These are phyloP conservation scores for Otolemur garnettii DNA, from an alignment of 2,113 vertebrate species.

Conservation along the genomic window DNA sequence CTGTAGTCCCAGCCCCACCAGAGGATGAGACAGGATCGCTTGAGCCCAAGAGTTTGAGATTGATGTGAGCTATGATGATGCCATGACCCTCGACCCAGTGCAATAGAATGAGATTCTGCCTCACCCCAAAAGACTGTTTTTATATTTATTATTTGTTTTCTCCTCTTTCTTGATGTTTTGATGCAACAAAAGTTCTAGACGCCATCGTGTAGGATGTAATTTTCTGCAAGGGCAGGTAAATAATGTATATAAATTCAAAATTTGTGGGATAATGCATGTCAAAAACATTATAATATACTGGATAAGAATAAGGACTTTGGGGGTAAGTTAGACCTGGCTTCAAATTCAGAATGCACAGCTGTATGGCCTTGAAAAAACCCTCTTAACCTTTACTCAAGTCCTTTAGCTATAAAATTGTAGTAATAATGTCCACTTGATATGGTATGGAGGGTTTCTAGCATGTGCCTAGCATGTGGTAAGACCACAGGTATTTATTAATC, in stretches of 20 bases:
- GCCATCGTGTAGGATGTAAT: background rate
- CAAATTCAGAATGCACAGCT: background rate
- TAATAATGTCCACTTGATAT: background rate
- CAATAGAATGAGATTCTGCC: no score
- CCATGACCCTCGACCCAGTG: no score
- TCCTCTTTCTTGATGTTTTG: background rate
- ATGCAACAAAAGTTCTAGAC: background rate
- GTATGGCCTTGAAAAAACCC: background rate
- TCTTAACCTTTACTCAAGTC: background rate
- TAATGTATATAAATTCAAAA: background rate
- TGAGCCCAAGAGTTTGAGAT: no score
- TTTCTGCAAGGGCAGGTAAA: background rate
- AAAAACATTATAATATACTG: background rate
- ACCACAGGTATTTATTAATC: background rate
- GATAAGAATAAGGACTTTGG: background rate
- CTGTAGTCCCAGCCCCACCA: no score
- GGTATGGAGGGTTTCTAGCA: background rate
- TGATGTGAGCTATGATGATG: no score
- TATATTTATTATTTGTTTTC: slow-evolving; percentile 1
- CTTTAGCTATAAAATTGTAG: background rate
- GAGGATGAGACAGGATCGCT: no score
- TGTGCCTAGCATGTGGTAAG: background rate
- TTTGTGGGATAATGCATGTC: background rate
- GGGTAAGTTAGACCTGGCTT: background rate
- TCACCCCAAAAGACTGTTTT: background rate